Evolutionary conservation across 1,140 invertebrate genomes (phyloP), one percentile per base, ranked within the genome.

Genomic region (Oncopodura yosiiana): DNA sequence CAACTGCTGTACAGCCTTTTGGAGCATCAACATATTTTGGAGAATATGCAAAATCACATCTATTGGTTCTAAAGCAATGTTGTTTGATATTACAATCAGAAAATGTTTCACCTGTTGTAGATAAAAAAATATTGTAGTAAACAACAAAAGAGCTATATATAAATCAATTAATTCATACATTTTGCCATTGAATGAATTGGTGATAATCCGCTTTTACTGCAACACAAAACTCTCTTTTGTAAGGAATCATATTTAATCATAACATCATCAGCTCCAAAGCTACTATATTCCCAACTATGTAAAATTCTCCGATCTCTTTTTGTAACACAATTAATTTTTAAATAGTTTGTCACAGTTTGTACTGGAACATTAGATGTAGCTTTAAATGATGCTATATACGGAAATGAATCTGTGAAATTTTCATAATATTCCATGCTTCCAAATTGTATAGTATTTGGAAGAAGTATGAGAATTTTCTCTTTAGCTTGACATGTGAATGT

Each of bases 71-170:
- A 39, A 64, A 64, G 42, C 62, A 64, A 29, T 49, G 19, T 27
- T 54, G 21, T 21, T 61, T 64, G 24, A 64, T 61, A 0, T 29
- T 27, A 27, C 62, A 64, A 45, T 64, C 62, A 8, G 55, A 61
- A 18, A 39, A 16, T 9, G 58, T 61, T 34, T 64, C 62, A 30
- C n/a, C n/a, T n/a, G n/a, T n/a, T n/a, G n/a, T n/a, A n/a, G n/a
- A n/a, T n/a, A n/a, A n/a, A n/a, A n/a, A n/a, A n/a, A n/a, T n/a
- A n/a, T n/a, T n/a, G n/a, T n/a, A n/a, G n/a, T n/a, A n/a, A n/a
- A n/a, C n/a, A n/a, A n/a, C n/a, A n/a, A n/a, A n/a, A n/a, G n/a
- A n/a, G n/a, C n/a, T n/a, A n/a, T n/a, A n/a, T n/a, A n/a, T n/a
- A n/a, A n/a, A n/a, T n/a, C n/a, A n/a, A n/a, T n/a, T n/a, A n/a